Conservation (phyloP, 2,888 invertebrate genomes). For the Drosophila kanekoi region DNA sequence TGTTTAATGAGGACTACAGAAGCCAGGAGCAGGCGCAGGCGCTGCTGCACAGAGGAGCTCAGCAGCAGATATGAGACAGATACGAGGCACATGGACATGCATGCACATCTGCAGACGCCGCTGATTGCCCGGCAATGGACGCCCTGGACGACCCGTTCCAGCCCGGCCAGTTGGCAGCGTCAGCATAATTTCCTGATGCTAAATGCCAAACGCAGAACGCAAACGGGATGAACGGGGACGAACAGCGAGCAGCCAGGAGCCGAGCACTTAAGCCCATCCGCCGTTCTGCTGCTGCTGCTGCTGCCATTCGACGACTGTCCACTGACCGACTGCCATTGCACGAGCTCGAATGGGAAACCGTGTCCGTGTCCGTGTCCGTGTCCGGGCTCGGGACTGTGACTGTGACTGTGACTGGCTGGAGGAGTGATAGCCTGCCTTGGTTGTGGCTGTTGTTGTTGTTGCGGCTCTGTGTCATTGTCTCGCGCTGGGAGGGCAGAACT, state of each 20-base stretch:
- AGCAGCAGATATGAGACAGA: constrained; percentile 62
- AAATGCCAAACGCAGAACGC: constrained; percentile 78
- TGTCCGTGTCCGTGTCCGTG: constrained; percentile 20
- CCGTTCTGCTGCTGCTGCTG: constrained; percentile 13
- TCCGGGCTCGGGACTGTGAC: constrained; percentile 13
- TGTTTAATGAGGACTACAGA: constrained; percentile 67
- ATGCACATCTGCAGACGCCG: constrained; percentile 75
- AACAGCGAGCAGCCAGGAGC: constrained; percentile 39
- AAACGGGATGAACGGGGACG: not conserved
- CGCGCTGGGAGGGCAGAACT: constrained; percentile 46
- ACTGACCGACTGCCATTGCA: constrained; percentile 57
- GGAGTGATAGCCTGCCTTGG: constrained; percentile 32
- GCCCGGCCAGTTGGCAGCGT: constrained; percentile 78
- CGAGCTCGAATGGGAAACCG: constrained; percentile 31
- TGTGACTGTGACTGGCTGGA: not conserved
- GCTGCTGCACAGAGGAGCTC: constrained; percentile 35
- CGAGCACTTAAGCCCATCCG: constrained; percentile 75
- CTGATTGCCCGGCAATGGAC: constrained; percentile 67
- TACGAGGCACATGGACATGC: constrained; percentile 53
- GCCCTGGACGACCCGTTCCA: constrained; percentile 21
- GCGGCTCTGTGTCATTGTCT: constrained; percentile 77
- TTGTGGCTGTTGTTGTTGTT: constrained; percentile 46
- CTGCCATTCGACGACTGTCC: constrained; percentile 51
- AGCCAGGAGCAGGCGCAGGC: constrained; percentile 51
- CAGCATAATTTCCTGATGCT: constrained; percentile 84